Base-by-base conservation (phyloP, 2,888 invertebrate genomes). In the Cetonia aurata region DNA sequence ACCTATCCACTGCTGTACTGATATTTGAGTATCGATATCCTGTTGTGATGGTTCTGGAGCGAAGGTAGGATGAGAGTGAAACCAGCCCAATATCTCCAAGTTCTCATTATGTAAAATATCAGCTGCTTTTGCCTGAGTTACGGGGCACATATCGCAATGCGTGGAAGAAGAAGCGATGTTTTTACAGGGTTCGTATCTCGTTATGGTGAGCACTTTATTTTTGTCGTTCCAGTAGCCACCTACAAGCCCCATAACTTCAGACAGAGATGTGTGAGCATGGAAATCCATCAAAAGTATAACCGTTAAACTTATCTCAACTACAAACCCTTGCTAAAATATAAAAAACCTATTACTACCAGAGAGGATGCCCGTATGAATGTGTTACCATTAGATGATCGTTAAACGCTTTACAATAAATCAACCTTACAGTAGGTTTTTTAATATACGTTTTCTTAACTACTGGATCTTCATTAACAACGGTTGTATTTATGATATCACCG, bases 61-160 rank as follows among this genome's bases (percentile, higher is more conserved):
- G 85, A 93, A 93, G 25, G 86, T 84, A 1, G 93, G 93, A 86
- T 93, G 93, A 33, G 93, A 92, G 86, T 93, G 93, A 84, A 92
- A 93, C 93, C 93, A 93, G 25, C 91, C 93, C 70, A 90, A 86
- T 67, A 91, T 88, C 17, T 84, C 80, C 75, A 80, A 73, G 67
- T 77, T 74, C 71, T 80, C 80, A 10, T 79, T 72, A 4, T 84
- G 83, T 31, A 93, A 87, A 37, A 79, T 79, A 75, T 89, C 89
- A 66, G 89, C 89, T 1, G 92, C 91, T 72, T 82, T 83, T 4
- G 90, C 88, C 80, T 92, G 90, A 2, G 89, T 89, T 17, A 91
- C 89, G 0, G 93, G 92, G 77, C 92, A 92, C 92, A 93, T 93
- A 76, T 93, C 93, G 81, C 93, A 93, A 84, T 92, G 92, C 67